Percentiles rank a stretch among this genome's conserved stretches.
Conservation (phyloP, 2,113 vertebrate genomes). For the Sylvilagus bachmani region DNA sequence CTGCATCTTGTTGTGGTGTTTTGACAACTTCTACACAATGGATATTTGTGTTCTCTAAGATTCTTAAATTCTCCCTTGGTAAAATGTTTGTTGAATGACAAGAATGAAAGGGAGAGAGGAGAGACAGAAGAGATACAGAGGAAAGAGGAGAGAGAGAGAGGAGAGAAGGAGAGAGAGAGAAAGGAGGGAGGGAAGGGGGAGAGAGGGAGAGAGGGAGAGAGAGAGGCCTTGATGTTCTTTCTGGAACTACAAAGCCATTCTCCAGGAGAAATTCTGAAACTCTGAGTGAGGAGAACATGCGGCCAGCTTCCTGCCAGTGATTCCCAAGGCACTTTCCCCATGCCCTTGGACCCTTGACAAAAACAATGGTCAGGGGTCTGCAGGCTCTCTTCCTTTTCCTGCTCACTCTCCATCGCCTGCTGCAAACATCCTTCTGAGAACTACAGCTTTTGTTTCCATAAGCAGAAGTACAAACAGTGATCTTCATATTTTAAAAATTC, state of each 20-base stretch:
- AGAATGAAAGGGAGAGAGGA: not conserved
- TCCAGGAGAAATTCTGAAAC: not conserved
- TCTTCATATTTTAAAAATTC: not conserved
- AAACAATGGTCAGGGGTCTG: accelerated
- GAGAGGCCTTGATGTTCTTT: not conserved
- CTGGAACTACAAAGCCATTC: not conserved
- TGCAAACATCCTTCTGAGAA: not conserved
- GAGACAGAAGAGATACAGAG: too few relatives aligned
- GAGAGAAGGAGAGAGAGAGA: too few relatives aligned
- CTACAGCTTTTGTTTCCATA: not conserved
- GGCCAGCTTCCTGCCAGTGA: not conserved
- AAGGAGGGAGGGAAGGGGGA: not conserved
- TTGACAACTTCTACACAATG: not conserved
- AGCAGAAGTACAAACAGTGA: not conserved
- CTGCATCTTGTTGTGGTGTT: not conserved
- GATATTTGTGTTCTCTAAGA: not conserved
- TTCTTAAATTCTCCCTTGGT: not conserved
- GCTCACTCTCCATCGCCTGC: not conserved
- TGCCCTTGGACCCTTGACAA: not conserved
- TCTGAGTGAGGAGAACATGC: not conserved
- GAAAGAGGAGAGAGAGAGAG: too few relatives aligned
- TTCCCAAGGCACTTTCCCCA: not conserved
- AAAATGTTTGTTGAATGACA: not conserved
- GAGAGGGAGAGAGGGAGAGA: too few relatives aligned
- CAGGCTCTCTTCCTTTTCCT: not conserved